Conservation (phyloP, 30 jellyfish, hydroid and myxozoan genomes). For the Pseudorhiza aurosa region DNA sequence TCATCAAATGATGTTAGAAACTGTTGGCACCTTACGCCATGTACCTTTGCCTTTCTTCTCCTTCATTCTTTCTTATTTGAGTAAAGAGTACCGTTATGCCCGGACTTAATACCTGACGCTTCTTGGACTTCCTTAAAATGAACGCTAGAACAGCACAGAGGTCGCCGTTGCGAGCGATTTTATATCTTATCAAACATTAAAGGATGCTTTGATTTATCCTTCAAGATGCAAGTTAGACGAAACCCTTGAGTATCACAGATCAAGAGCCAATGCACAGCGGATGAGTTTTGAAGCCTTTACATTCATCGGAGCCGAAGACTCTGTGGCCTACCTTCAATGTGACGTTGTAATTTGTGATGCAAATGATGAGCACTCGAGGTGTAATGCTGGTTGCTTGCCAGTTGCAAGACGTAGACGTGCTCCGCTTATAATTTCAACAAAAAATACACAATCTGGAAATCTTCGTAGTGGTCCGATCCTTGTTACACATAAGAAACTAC, state of each 20-base stretch:
- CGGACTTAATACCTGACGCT: too few species aligned
- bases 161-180: too few species aligned
- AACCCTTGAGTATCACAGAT: slow-evolving; percentile 52
- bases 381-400: slow-evolving; percentile 71
- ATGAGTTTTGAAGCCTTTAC: slow-evolving; percentile 91
- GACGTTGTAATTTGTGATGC: slow-evolving; percentile 84
- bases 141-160: too few species aligned
- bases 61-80: too few species aligned
- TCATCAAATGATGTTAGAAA: too few species aligned
- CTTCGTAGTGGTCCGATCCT: slow-evolving; percentile 46
- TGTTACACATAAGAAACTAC: slow-evolving; percentile 35
- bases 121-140: too few species aligned
- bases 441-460: slow-evolving; percentile 27
- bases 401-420: slow-evolving; percentile 61
- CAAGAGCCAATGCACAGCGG: slow-evolving; percentile 69
- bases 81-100: too few species aligned
- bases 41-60: too few species aligned
- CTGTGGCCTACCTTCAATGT: slow-evolving; percentile 85
- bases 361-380: slow-evolving; percentile 56
- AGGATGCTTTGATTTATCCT: too few species aligned
- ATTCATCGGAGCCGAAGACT: slow-evolving; percentile 80
- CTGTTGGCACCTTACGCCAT: too few species aligned
- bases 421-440: slow-evolving; percentile 24
- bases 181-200: too few species aligned
- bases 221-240: slow-evolving; percentile 77